These are phyloP conservation scores for Cotesia congregata DNA, from an alignment of 2,888 invertebrate genomes.

Conservation along the genomic window DNA sequence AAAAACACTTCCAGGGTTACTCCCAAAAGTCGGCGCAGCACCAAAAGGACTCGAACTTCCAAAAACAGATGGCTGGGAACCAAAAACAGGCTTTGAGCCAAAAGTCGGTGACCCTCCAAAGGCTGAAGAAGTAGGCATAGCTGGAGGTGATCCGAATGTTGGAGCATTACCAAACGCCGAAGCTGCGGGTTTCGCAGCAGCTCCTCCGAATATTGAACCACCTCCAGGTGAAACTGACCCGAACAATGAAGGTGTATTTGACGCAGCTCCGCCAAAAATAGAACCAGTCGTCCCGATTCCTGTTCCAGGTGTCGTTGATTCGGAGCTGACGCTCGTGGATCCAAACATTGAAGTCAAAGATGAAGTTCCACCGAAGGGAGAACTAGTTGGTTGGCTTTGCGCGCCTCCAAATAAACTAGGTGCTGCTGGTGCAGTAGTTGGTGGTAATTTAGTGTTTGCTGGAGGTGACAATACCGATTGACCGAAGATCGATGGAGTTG, in stretches of 20 bases:
- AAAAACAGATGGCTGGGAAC: conserved; percentile 55
- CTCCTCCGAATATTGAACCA: conserved; percentile 43
- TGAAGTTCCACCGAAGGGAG: conserved; percentile 47
- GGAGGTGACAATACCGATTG: conserved; percentile 35
- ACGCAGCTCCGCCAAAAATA: conserved; percentile 31
- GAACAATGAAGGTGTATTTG: conserved; percentile 33
- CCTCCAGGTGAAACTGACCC: conserved; percentile 16
- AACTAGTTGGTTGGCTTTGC: conserved; percentile 36
- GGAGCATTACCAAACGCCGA: conserved; percentile 47
- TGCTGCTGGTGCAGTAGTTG: conserved; percentile 35
- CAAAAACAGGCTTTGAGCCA: conserved; percentile 61
- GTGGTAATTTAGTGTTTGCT: conserved; percentile 34
- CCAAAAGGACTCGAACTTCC: conserved; percentile 53
- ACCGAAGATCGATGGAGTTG: conserved; percentile 41
- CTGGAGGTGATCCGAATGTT: conserved; percentile 47
- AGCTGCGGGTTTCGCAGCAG: conserved; percentile 40
- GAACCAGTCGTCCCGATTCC: conserved; percentile 4
- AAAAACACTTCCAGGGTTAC: conserved; percentile 55
- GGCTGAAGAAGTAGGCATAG: conserved; percentile 44
- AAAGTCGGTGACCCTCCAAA: conserved; percentile 63
- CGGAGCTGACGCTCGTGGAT: conserved; percentile 38
- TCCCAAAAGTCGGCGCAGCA: conserved; percentile 59
- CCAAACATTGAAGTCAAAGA: conserved; percentile 50
- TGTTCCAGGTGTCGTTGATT: background rate
- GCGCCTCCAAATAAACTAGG: conserved; percentile 40